Conservation (phyloP, 2,113 vertebrate genomes). For the Eudyptes chrysolophus region DNA sequence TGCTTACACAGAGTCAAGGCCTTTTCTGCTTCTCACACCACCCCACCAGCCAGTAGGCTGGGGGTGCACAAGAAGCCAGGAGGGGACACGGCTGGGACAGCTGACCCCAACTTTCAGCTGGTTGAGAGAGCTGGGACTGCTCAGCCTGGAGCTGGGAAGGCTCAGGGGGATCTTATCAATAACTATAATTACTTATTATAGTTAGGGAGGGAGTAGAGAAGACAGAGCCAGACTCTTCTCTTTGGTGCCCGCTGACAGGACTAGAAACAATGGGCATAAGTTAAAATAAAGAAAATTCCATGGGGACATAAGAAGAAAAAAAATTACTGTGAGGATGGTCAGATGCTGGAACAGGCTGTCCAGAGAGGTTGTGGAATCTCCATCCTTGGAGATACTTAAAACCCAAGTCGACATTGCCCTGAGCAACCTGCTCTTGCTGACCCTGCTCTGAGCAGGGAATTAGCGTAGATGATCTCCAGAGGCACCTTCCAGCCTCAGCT, state of each 20-base stretch:
- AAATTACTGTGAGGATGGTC: background rate
- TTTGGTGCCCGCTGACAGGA: background rate
- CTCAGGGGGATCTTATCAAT: background rate
- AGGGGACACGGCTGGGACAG: too few relatives aligned
- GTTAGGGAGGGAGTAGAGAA: background rate
- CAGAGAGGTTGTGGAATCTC: background rate
- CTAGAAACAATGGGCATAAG: background rate
- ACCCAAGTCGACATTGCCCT: background rate
- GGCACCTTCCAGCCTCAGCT: background rate
- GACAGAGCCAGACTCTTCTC: background rate
- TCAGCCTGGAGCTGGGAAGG: background rate
- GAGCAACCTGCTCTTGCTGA: background rate
- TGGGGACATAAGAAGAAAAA: background rate
- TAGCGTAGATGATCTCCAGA: conserved; percentile 33
- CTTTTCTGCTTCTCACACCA: too few relatives aligned
- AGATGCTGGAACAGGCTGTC: background rate
- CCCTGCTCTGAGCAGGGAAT: background rate
- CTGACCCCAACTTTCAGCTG: background rate
- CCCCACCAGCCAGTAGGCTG: too few relatives aligned
- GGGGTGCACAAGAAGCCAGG: too few relatives aligned
- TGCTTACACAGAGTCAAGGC: too few relatives aligned
- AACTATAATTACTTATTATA: background rate
- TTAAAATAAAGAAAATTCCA: background rate
- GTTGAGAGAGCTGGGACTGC: background rate
- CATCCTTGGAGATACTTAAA: background rate